phyloP scores from a whole-genome alignment of 2,113 vertebrate species.

The Menidia beryllina region DNA sequence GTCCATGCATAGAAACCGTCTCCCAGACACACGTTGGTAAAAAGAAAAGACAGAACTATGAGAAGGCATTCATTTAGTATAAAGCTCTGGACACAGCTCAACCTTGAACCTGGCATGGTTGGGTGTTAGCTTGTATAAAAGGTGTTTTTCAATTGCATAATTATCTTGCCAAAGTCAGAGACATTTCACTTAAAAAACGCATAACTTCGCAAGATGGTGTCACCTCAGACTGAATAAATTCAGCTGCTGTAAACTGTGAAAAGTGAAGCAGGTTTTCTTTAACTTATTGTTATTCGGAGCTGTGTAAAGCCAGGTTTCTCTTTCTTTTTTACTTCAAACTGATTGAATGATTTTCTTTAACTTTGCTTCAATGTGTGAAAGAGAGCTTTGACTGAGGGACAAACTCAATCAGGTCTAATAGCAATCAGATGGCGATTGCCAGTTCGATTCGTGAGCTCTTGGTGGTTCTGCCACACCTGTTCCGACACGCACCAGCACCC shows the following conservation, averaged over 20 bases:
- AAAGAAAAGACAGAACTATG: slow-evolving; percentile 56
- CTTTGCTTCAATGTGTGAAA: slow-evolving; percentile 13
- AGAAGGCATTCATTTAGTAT: no score
- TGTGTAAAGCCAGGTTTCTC: neutral
- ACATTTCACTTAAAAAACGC: no score
- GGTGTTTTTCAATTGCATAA: no score
- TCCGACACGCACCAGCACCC: slow-evolving; percentile 50
- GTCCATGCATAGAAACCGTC: slow-evolving; percentile 12
- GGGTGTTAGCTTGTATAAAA: no score
- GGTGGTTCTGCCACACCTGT: slow-evolving; percentile 61
- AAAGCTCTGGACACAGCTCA: no score
- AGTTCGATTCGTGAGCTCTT: slow-evolving; percentile 59
- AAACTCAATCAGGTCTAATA: slow-evolving; percentile 33
- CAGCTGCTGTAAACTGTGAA: neutral
- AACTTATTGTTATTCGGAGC: neutral
- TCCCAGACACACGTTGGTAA: slow-evolving; percentile 45
- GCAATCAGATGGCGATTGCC: slow-evolving; percentile 42
- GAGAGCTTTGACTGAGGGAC: slow-evolving; percentile 19
- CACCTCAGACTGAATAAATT: no score
- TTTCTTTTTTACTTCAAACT: neutral
- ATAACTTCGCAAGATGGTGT: no score
- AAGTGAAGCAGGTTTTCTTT: neutral
- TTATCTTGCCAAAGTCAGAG: no score
- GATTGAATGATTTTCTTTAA: slow-evolving; percentile 10
- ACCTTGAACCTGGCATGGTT: no score